Conservation (phyloP, 2,797 vertebrate species). For the Anableps anableps region DNA sequence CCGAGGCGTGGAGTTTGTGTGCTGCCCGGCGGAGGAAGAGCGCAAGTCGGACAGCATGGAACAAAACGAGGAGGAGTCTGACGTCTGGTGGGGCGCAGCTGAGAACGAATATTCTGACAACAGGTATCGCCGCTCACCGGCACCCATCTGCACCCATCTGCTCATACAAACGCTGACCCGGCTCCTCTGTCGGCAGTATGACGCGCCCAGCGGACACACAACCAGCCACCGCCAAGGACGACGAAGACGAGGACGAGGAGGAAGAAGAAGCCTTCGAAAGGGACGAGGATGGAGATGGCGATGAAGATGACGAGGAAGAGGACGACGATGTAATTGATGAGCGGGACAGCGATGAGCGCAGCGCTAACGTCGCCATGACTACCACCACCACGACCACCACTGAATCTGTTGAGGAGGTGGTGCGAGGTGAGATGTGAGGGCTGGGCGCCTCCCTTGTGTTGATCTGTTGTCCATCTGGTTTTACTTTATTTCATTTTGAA, state of each 20-base stretch:
- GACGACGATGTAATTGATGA: constrained; percentile 82
- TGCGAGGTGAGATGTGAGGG: constrained; percentile 87
- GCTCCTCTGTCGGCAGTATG: constrained; percentile 75
- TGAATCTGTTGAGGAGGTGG: constrained; percentile 97
- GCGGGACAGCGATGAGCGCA: constrained; percentile 88
- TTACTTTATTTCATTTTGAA: constrained; percentile 4
- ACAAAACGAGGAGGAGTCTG: constrained; percentile 90
- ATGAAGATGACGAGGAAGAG: constrained; percentile 61
- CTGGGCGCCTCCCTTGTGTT: background rate
- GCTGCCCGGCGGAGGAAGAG: constrained; percentile 90
- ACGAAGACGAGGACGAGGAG: constrained; percentile 84
- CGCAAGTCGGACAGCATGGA: constrained; percentile 85
- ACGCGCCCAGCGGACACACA: constrained; percentile 77
- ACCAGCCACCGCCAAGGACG: constrained; percentile 78
- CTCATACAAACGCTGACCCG: constrained; percentile 9
- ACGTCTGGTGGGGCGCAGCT: constrained; percentile 97
- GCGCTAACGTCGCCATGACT: constrained; percentile 90
- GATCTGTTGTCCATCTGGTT: background rate
- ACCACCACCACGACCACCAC: constrained; percentile 97
- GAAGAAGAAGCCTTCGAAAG: constrained; percentile 77
- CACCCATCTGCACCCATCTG: background rate
- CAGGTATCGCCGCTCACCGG: constrained; percentile 74
- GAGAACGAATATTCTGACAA: constrained; percentile 91
- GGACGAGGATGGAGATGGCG: constrained; percentile 76
- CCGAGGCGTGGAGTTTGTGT: constrained; percentile 97